Evolutionary conservation across 1,140 invertebrate species (phyloP), one percentile per base, ranked within the genome.

Genomic region (Parasteatoda tepidariorum): DNA sequence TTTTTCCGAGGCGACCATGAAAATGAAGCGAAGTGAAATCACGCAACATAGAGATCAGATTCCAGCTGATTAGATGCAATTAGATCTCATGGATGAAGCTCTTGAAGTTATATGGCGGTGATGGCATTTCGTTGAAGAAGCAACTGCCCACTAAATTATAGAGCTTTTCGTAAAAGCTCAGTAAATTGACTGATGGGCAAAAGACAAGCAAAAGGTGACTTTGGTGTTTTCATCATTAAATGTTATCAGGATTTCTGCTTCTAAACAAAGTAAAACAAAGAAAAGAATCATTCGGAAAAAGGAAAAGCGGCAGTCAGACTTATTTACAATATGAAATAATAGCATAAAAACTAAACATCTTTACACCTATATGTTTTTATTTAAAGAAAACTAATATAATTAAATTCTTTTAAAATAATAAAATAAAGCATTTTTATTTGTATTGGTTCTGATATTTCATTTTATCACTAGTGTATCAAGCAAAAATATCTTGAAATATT

Each of bases 31-130:
- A 78, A 38, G 15, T 38, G 41, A 41, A 55, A 67, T 82, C 78
- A 82, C 78, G 78, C 78, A 71, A 82, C 59, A 70, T 7, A 82
- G 54, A 82, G 78, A 82, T 82, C 78, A 82, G 66, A 82, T 82
- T 82, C 34, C 57, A 62, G 24, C 66, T 82, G 78, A 82, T 82
- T 82, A 82, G 78, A 82, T 82, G 66, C 78, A 82, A 82, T 82
- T 82, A 82, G 78, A 70, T 71, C 54, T n/a, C 38, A 30, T 33
- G 57, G 57, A 61, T 34, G 59, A 24, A n/a, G 59, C 34, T 64
- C 33, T 30, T 22, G 33, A 2, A 61, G 78, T 62, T 61, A 61
- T 64, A 41, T 64, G 4, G 59, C 18, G 38, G 18, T 13, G 38
- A 38, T n/a, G 26, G 54, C 33, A 34, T 33, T 68, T 54, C 26